These are phyloP conservation scores for Arvicanthis niloticus DNA, from an alignment of 2,113 vertebrate genomes.

Conservation along the genomic window DNA sequence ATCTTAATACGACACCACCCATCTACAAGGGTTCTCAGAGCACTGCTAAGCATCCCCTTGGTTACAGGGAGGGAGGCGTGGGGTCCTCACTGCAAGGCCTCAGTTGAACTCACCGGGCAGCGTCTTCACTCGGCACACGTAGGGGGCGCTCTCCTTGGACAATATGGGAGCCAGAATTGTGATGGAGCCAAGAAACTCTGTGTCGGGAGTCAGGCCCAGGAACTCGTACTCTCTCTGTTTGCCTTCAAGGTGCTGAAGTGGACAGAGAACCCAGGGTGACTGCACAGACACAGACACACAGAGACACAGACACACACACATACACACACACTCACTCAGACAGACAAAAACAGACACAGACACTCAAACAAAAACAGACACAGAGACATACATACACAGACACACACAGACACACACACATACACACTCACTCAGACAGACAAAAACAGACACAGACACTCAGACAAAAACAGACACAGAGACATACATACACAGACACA, in stretches of 20 bases:
- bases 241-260: constrained; percentile 70
- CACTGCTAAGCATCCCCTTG: not conserved
- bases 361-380: too few species aligned
- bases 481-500: too few species aligned
- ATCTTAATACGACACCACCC: not conserved
- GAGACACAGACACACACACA: not conserved
- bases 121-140: constrained; percentile 83
- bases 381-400: too few species aligned
- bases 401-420: too few species aligned
- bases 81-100: not conserved
- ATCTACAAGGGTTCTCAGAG: not conserved
- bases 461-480: too few species aligned
- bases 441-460: not conserved
- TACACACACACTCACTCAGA: not conserved
- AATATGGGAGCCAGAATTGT: constrained; percentile 38
- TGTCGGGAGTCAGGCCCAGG: constrained; percentile 84
- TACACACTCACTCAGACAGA: too few species aligned
- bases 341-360: not conserved
- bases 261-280: constrained; percentile 27
- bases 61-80: not conserved
- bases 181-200: constrained; percentile 83
- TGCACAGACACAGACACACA: not conserved
- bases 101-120: constrained; percentile 83
- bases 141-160: constrained; percentile 80
- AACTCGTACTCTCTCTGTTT: constrained; percentile 84